These are phyloP conservation scores for Plectrocnemia conspersa DNA, from an alignment of 1,140 invertebrate species.

Conservation along the genomic window DNA sequence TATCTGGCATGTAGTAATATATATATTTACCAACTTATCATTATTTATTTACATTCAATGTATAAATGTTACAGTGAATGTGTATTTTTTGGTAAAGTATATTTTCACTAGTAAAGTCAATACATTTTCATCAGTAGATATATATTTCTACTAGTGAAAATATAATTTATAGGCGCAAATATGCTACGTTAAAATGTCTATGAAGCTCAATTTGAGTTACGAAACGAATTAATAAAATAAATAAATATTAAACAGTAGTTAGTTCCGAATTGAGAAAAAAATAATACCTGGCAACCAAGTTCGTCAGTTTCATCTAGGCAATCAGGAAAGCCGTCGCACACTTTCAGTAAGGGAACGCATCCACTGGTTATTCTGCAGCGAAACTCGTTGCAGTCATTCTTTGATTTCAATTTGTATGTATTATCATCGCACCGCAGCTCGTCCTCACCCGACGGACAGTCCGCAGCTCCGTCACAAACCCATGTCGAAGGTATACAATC, in stretches of 20 bases:
- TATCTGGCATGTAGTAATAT: too few relatives aligned
- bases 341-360: conserved; percentile 58
- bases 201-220: too few relatives aligned
- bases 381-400: conserved; percentile 58
- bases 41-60: too few relatives aligned
- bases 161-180: too few relatives aligned
- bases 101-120: too few relatives aligned
- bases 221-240: too few relatives aligned
- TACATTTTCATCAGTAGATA: too few relatives aligned
- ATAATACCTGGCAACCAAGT: conserved; percentile 27
- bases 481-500: conserved; percentile 74
- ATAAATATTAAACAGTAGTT: not conserved
- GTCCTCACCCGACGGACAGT: conserved; percentile 68
- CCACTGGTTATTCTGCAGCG: conserved; percentile 57
- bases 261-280: not conserved
- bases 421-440: conserved; percentile 57
- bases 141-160: too few relatives aligned
- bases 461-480: conserved; percentile 72
- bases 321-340: conserved; percentile 62
- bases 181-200: too few relatives aligned
- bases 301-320: conserved; percentile 72
- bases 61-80: too few relatives aligned
- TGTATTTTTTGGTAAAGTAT: too few relatives aligned
- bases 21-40: too few relatives aligned
- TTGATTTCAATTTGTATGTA: conserved; percentile 51